These are phyloP conservation scores for Sebastes kiyomatsui DNA, from an alignment of 2,797 vertebrate species.

Conservation along the genomic window DNA sequence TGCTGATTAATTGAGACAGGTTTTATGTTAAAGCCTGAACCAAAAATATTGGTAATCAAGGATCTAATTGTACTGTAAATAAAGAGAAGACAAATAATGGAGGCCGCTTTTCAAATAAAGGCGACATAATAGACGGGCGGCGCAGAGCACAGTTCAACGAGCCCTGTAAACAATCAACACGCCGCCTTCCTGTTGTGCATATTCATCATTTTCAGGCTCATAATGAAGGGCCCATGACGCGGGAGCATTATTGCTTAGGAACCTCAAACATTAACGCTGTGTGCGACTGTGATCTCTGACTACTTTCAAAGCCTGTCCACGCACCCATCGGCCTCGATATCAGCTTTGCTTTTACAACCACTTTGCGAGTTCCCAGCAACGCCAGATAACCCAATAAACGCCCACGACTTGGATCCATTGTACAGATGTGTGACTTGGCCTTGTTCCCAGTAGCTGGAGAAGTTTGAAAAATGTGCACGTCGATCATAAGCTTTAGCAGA, in stretches of 20 bases:
- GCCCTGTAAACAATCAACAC: constrained; percentile 34
- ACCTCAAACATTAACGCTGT: constrained; percentile 19
- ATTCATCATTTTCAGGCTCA: constrained; percentile 21
- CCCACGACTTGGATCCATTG: background rate
- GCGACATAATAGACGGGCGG: background rate
- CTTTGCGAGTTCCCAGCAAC: constrained; percentile 36
- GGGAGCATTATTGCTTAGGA: constrained; percentile 15
- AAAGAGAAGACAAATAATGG: constrained; percentile 27
- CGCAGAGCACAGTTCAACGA: constrained; percentile 3
- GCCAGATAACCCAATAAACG: constrained; percentile 45
- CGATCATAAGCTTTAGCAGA: background rate
- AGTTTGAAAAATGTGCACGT: constrained; percentile 5
- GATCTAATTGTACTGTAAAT: constrained; percentile 33
- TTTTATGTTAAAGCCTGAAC: constrained; percentile 9
- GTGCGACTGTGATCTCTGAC: background rate
- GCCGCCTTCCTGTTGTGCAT: constrained; percentile 26
- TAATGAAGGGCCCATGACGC: background rate
- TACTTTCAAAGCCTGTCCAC: constrained; percentile 1
- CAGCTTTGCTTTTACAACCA: constrained; percentile 41
- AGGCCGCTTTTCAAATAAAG: constrained; percentile 31
- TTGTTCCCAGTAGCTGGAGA: constrained; percentile 19
- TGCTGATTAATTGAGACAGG: constrained; percentile 15
- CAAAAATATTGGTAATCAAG: constrained; percentile 21
- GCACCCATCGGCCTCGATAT: constrained; percentile 17
- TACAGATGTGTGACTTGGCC: constrained; percentile 55